Percentiles rank a stretch among this genome's conserved stretches.
These are phyloP conservation scores for Danaus chrysippus DNA, from an alignment of 2,888 invertebrate species.

Conservation along the genomic window DNA sequence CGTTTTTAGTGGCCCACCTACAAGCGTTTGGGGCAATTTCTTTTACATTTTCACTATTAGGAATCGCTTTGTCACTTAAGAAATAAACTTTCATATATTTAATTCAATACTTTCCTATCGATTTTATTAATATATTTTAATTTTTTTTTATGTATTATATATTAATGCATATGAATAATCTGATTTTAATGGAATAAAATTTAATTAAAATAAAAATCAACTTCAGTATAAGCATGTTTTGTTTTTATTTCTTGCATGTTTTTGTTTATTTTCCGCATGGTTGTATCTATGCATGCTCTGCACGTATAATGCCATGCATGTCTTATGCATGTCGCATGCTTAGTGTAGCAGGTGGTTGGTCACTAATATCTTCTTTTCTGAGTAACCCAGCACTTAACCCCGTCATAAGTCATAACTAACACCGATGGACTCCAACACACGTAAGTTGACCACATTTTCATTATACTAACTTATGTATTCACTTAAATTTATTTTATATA, in stretches of 20 bases:
- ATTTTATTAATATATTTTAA: no score
- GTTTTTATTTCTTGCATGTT: no score
- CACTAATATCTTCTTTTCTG: conserved; percentile 70
- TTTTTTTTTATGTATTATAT: no score
- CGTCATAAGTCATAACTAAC: conserved; percentile 18
- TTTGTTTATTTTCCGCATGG: no score
- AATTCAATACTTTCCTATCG: no score
- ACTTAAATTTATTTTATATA: background rate
- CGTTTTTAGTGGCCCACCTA: conserved; percentile 15
- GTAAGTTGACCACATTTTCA: conserved; percentile 28
- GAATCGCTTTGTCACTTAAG: background rate
- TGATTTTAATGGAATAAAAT: no score
- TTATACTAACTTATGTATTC: conserved; percentile 5
- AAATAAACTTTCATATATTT: no score
- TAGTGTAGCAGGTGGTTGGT: conserved; percentile 44
- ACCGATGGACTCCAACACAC: conserved; percentile 27
- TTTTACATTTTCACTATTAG: background rate
- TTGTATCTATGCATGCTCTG: background rate
- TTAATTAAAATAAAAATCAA: no score
- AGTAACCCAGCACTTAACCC: conserved; percentile 57
- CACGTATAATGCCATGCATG: background rate
- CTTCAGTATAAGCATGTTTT: no score
- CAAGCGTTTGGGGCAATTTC: background rate
- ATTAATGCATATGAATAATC: no score
- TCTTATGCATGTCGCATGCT: conserved; percentile 2